A percentile compares a stretch with the other conserved stretches of the same genome.
Conservation (phyloP, 2,797 vertebrate species). For the Nyctibius grandis region DNA sequence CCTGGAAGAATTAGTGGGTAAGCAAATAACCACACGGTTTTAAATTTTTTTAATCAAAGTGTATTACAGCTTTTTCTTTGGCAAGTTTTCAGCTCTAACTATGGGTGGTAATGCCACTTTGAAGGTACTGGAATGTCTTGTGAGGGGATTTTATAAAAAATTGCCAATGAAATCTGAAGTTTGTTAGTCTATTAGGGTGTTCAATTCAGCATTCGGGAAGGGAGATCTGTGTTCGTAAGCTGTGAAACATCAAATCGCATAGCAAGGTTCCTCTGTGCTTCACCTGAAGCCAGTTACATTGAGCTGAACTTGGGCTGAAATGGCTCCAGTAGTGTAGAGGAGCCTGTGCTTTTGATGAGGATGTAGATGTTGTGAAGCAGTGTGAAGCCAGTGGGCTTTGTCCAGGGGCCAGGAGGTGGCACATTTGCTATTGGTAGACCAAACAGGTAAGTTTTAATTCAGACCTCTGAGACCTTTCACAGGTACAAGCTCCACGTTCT, state of each 20-base stretch:
- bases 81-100: not conserved
- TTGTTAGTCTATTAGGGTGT: not conserved
- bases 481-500: not conserved
- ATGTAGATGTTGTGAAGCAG: not conserved
- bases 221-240: fast-evolving
- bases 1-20: not conserved
- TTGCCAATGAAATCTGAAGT: not conserved
- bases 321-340: not conserved
- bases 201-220: not conserved
- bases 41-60: fast-evolving
- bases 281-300: not conserved
- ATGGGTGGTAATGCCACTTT: not conserved
- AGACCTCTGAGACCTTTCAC: not conserved
- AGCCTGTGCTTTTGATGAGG: not conserved
- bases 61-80: not conserved
- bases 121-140: not conserved
- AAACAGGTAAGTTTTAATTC: not conserved
- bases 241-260: not conserved
- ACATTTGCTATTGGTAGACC: not conserved
- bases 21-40: not conserved
- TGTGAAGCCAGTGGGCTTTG: not conserved
- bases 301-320: not conserved
- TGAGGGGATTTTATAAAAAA: not conserved
- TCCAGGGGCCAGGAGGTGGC: not conserved
- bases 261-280: not conserved